Evolutionary conservation across 2,797 vertebrate genomes (phyloP).

Genomic region (Pangasius mekongensis): DNA sequence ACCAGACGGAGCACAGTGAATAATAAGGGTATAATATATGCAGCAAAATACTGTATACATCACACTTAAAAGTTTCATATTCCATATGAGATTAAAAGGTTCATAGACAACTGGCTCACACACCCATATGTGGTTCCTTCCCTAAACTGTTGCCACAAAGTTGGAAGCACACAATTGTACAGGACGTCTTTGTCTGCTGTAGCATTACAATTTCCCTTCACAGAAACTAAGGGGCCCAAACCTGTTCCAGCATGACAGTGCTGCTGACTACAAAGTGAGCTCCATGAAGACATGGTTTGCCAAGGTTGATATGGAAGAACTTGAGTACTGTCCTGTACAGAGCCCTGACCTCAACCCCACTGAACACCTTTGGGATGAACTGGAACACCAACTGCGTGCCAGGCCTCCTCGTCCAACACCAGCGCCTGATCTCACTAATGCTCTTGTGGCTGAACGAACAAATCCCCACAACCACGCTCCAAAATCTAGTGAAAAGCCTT

Average conservation of each 20-base stretch:
- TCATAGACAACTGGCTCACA: not conserved
- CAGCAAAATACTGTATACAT: not conserved
- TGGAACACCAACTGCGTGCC: not conserved
- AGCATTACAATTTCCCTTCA: not conserved
- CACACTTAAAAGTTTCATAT: not conserved
- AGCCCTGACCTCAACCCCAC: not conserved
- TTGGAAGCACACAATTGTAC: not conserved
- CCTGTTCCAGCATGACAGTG: not conserved
- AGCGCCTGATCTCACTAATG: not conserved
- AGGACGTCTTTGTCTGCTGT: not conserved
- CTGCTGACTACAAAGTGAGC: not conserved
- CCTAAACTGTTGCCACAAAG: not conserved
- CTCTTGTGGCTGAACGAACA: not conserved
- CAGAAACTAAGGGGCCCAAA: not conserved
- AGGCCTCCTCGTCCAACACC: not conserved
- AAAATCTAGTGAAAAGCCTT: not conserved
- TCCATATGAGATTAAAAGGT: not conserved
- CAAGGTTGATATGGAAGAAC: not conserved
- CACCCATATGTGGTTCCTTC: not conserved
- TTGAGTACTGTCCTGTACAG: not conserved
- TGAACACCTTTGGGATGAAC: not conserved
- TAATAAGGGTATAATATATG: not conserved
- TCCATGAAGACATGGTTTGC: not conserved
- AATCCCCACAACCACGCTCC: not conserved
- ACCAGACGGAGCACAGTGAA: not conserved